Conservation (phyloP, 1,140 invertebrate species). For the Euwallacea fornicatus region DNA sequence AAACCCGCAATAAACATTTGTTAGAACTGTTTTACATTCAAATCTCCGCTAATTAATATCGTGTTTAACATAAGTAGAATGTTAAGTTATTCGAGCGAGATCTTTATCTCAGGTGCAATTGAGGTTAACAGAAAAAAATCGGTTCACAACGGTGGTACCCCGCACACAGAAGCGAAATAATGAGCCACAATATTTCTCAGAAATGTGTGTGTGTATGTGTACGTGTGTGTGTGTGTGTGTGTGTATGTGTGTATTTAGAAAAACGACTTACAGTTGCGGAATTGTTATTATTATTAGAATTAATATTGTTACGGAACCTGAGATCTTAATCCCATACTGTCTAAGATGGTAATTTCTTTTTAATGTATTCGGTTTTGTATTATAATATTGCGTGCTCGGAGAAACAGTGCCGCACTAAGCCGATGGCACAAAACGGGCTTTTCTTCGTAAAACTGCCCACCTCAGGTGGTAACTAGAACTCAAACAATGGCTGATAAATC, state of each 20-base stretch:
- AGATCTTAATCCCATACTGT: background rate
- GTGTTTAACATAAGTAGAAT: constrained; percentile 3
- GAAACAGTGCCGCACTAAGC: background rate
- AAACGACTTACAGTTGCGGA: no score
- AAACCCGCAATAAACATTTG: constrained; percentile 12
- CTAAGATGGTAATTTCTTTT: background rate
- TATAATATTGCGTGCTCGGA: background rate
- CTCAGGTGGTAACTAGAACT: constrained; percentile 14
- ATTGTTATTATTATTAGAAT: no score
- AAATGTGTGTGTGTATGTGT: no score
- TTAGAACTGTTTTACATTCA: constrained; percentile 2
- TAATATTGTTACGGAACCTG: no score
- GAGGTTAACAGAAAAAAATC: no score
- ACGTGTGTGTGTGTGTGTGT: no score
- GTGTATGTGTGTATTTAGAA: no score
- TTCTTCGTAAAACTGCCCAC: constrained; percentile 2
- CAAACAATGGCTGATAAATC: constrained; percentile 28
- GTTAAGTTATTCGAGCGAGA: no score
- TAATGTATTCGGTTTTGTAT: background rate
- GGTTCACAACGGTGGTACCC: no score
- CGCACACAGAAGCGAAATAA: no score
- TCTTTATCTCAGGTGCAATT: no score
- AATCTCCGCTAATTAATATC: constrained; percentile 12
- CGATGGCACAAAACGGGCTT: background rate
- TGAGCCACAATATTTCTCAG: no score